These are phyloP conservation scores for Ptychochromis oligacanthus DNA, from an alignment of 2,113 vertebrate species.

Conservation along the genomic window DNA sequence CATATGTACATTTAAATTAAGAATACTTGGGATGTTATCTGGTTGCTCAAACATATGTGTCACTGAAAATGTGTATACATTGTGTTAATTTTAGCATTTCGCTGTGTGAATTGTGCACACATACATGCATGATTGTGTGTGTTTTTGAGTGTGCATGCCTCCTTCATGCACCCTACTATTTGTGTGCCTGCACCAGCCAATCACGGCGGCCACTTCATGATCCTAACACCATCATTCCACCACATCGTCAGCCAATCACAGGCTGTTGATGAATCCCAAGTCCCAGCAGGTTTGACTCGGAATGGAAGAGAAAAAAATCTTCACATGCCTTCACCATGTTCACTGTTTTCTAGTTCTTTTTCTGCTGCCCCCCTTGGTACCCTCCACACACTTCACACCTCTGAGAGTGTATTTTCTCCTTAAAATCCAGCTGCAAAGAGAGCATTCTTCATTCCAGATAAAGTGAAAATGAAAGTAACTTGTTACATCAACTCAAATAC, in stretches of 20 bases:
- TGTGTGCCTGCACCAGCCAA: conserved; percentile 58
- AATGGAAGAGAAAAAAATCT: conserved; percentile 28
- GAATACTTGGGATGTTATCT: not conserved
- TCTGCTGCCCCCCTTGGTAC: not conserved
- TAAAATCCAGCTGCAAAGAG: not conserved
- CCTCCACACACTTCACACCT: not conserved
- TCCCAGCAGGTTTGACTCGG: conserved; percentile 57
- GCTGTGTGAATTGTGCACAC: not conserved
- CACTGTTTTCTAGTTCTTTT: not conserved
- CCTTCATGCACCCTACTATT: conserved; percentile 12
- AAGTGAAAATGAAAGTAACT: not conserved
- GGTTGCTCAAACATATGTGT: not conserved
- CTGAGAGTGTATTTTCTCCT: not conserved
- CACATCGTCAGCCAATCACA: conserved; percentile 67
- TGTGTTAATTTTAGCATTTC: not conserved
- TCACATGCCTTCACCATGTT: conserved; percentile 36
- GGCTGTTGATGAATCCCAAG: conserved; percentile 50
- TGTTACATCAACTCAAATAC: not conserved
- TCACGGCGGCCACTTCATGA: conserved; percentile 42
- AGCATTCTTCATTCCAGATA: not conserved
- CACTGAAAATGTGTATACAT: not conserved
- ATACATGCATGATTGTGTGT: not conserved
- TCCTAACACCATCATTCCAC: conserved; percentile 72
- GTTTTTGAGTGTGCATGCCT: conserved; percentile 6
- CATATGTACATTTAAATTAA: conserved; percentile 25